These are phyloP conservation scores for Acanthococcus lagerstroemiae DNA, from an alignment of 2,888 invertebrate species.

Conservation along the genomic window DNA sequence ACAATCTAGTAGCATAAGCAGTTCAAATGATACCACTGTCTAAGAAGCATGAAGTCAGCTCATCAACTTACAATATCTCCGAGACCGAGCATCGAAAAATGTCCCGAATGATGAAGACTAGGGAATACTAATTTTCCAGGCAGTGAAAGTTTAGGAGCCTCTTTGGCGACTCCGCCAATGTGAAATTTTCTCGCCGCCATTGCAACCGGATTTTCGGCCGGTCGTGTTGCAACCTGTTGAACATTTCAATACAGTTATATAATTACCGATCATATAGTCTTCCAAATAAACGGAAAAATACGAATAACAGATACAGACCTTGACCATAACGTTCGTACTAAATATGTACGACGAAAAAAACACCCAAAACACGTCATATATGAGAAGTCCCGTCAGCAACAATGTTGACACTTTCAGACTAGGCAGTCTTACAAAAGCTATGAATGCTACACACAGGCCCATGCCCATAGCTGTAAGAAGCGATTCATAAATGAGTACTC, in stretches of 20 bases:
- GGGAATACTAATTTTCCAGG: constrained; percentile 97
- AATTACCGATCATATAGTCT: too few species aligned
- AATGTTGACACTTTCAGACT: constrained; percentile 92
- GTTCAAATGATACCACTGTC: too few species aligned
- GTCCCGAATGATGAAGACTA: constrained; percentile 89
- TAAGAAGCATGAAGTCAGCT: too few species aligned
- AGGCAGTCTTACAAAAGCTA: constrained; percentile 89
- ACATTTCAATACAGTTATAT: constrained; percentile 10
- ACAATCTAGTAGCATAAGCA: too few species aligned
- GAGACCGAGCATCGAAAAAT: constrained; percentile 81
- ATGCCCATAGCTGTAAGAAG: constrained; percentile 77
- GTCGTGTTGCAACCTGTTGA: constrained; percentile 61
- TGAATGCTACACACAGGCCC: constrained; percentile 96
- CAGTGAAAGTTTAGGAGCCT: constrained; percentile 88
- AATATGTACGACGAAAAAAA: constrained; percentile 98
- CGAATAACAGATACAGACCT: too few species aligned
- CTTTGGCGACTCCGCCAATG: constrained; percentile 77
- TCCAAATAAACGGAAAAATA: constrained; percentile 28
- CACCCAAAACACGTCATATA: constrained; percentile 98
- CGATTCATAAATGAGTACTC: background rate
- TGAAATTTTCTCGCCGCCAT: constrained; percentile 86
- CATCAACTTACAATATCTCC: constrained; percentile 51
- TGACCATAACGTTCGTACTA: constrained; percentile 98
- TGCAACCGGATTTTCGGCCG: constrained; percentile 86
- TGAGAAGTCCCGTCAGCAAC: constrained; percentile 80